Conservation (phyloP, 2,888 invertebrate genomes). For the Pristionchus entomophagus region DNA sequence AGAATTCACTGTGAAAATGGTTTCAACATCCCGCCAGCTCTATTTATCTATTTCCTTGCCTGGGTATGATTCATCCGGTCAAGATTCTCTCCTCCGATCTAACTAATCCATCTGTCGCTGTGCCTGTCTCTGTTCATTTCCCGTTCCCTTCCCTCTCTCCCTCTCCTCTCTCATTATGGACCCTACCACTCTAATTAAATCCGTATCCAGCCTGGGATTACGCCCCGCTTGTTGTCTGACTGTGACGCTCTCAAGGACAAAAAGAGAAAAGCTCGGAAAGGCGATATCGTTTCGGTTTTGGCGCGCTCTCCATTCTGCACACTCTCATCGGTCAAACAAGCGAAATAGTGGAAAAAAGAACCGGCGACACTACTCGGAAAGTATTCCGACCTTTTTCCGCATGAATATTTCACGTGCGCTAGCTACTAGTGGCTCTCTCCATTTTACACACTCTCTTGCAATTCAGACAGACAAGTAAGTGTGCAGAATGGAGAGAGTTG, state of each 20-base stretch:
- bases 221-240: neutral
- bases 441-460: no score
- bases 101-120: conserved; percentile 24
- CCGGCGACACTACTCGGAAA: neutral
- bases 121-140: conserved; percentile 40
- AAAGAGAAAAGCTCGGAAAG: no score
- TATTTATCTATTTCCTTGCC: neutral
- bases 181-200: conserved; percentile 14
- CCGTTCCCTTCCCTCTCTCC: conserved; percentile 48
- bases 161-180: conserved; percentile 21
- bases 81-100: conserved; percentile 7
- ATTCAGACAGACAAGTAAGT: no score
- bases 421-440: no score
- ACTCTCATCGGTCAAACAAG: no score
- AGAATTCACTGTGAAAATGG: no score
- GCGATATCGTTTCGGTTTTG: no score
- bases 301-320: no score
- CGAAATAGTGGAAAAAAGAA: neutral
- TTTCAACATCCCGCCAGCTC: neutral
- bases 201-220: conserved; percentile 15
- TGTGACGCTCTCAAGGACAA: no score
- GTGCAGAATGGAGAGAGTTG: no score
- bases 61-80: neutral
- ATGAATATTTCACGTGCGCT: conserved; percentile 2
- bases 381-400: neutral